Evolutionary conservation across 2,888 invertebrate genomes (phyloP).

Genomic region (Caenorhabditis uteleia): DNA sequence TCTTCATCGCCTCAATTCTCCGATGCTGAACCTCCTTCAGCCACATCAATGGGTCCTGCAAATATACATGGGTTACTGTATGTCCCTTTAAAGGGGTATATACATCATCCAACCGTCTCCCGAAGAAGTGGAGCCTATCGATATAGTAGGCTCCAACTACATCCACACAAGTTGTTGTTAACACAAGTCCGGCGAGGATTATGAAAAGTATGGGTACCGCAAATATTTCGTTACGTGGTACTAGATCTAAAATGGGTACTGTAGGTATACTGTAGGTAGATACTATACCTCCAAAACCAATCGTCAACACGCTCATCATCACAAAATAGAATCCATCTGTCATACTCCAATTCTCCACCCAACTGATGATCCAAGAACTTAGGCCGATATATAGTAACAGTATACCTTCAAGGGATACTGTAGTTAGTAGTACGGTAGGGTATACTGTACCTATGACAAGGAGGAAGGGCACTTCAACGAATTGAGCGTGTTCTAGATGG

Average conservation of each 20-base stretch:
- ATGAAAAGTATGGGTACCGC: slow-evolving; percentile 91
- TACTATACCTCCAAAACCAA: slow-evolving; percentile 76
- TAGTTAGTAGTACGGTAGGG: neutral
- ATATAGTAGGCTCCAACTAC: slow-evolving; percentile 80
- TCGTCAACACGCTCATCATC: slow-evolving; percentile 93
- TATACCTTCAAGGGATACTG: slow-evolving; percentile 13
- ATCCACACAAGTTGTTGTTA: slow-evolving; percentile 96
- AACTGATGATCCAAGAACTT: slow-evolving; percentile 57
- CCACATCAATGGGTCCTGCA: slow-evolving; percentile 66
- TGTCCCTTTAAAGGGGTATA: neutral
- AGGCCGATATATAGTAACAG: slow-evolving; percentile 47
- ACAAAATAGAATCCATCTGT: slow-evolving; percentile 94
- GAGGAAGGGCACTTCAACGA: slow-evolving; percentile 66
- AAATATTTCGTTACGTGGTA: slow-evolving; percentile 79
- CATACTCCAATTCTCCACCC: slow-evolving; percentile 45
- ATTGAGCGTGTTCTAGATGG: slow-evolving; percentile 66
- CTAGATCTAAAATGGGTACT: slow-evolving; percentile 56
- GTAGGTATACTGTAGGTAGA: neutral
- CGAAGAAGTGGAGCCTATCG: slow-evolving; percentile 68
- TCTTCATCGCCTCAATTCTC: slow-evolving; percentile 67
- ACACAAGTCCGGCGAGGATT: slow-evolving; percentile 87
- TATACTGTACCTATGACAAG: slow-evolving; percentile 48
- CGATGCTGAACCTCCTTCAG: slow-evolving; percentile 67
- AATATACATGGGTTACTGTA: neutral
- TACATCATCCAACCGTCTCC: slow-evolving; percentile 61